Conservation (phyloP, 2,888 invertebrate genomes). For the Drosophila planitibia region DNA sequence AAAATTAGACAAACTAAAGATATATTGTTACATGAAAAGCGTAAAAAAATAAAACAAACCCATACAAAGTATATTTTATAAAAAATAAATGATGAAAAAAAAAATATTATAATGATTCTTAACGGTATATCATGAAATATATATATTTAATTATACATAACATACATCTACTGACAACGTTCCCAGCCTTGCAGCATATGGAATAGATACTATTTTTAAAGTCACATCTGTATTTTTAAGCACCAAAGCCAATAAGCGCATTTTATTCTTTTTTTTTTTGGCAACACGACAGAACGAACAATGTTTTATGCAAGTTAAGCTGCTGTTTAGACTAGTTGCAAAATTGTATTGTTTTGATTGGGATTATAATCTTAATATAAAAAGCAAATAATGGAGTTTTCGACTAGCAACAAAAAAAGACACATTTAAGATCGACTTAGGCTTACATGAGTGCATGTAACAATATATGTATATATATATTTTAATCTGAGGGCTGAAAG, state of each 20-base stretch:
- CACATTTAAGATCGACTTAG: neutral
- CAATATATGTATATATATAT: neutral
- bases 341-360: neutral
- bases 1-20: neutral
- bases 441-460: neutral
- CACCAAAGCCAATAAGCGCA: neutral
- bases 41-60: too few species aligned
- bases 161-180: neutral
- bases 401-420: neutral
- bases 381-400: neutral
- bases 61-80: too few species aligned
- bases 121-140: neutral
- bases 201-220: neutral
- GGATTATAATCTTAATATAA: neutral
- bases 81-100: too few species aligned
- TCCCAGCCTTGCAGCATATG: neutral
- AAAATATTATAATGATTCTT: neutral
- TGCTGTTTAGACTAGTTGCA: neutral
- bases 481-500: slow-evolving; percentile 7
- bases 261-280: neutral
- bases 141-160: neutral
- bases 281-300: neutral
- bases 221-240: neutral
- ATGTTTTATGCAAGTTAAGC: neutral
- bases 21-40: neutral